phyloP scores from a whole-genome alignment of 1,140 invertebrate genomes.

The Akabosia matsudoensis region DNA sequence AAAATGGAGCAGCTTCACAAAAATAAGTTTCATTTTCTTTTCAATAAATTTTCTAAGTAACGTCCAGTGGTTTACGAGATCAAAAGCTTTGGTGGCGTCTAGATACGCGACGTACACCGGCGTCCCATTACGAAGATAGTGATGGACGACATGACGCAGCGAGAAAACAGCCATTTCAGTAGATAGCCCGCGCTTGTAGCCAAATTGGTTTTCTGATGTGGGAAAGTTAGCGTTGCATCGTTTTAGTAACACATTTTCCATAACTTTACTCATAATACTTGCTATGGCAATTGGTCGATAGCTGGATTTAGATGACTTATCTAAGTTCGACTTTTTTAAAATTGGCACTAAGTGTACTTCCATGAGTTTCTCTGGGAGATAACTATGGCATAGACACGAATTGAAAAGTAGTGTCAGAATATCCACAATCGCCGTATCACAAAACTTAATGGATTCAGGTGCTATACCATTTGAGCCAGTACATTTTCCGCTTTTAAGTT shows the following conservation, averaged over 20 bases:
- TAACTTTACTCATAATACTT: not conserved
- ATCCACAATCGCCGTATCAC: not conserved
- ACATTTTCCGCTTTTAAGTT: not conserved
- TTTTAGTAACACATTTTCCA: not conserved
- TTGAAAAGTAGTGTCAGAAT: not conserved
- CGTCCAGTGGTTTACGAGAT: not conserved
- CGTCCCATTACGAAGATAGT: not conserved
- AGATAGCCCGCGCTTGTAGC: not conserved
- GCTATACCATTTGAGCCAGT: not conserved
- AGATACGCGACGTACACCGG: conserved; percentile 14
- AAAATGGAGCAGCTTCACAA: too few species aligned
- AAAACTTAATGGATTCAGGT: not conserved
- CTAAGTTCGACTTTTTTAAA: not conserved
- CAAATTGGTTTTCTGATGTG: conserved; percentile 5
- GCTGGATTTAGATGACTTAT: not conserved
- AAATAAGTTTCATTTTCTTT: too few species aligned
- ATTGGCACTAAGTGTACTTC: not conserved
- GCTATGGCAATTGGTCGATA: conserved; percentile 21
- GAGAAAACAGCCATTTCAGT: not conserved
- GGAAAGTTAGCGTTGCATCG: not conserved
- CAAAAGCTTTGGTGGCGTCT: conserved; percentile 19
- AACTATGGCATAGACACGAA: not conserved
- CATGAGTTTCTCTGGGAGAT: not conserved
- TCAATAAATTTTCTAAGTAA: not conserved
- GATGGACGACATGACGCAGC: not conserved